Evolutionary conservation across 2,113 vertebrate genomes (phyloP).

Genomic region (Heteronetta atricapilla): DNA sequence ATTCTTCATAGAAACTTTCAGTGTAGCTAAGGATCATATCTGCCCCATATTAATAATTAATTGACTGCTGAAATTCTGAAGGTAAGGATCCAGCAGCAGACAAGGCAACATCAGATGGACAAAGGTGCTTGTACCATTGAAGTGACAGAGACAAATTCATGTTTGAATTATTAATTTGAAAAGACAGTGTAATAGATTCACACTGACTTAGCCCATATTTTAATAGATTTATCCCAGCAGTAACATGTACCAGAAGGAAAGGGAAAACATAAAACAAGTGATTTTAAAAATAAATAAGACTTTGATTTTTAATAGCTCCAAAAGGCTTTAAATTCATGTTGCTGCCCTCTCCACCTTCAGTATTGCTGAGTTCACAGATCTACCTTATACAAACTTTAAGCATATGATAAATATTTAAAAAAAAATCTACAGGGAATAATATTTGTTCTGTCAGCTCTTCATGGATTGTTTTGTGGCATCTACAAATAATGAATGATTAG

Average conservation of each 20-base stretch:
- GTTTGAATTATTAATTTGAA: constrained; percentile 54
- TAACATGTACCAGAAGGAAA: constrained; percentile 4
- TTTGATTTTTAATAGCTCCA: neutral
- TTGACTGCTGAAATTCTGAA: neutral
- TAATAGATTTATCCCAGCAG: constrained; percentile 42
- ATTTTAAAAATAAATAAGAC: constrained; percentile 33
- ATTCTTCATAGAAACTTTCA: neutral
- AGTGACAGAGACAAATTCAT: constrained; percentile 35
- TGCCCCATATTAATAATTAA: neutral
- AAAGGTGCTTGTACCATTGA: neutral
- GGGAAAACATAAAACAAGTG: neutral
- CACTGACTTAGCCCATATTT: constrained; percentile 1
- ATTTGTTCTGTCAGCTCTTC: constrained; percentile 18
- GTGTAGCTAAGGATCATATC: neutral
- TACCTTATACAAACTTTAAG: neutral
- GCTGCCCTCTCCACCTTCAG: neutral
- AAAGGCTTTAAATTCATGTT: constrained; percentile 12
- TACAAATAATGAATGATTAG: constrained; percentile 63
- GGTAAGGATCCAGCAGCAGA: neutral
- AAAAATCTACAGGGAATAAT: neutral
- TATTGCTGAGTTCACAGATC: constrained; percentile 11
- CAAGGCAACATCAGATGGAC: neutral
- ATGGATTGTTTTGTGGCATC: constrained; percentile 2
- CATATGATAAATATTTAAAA: neutral
- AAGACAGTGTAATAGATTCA: neutral